Evolutionary conservation across 2,113 vertebrate species (phyloP).

Genomic region (Catagonus wagneri): DNA sequence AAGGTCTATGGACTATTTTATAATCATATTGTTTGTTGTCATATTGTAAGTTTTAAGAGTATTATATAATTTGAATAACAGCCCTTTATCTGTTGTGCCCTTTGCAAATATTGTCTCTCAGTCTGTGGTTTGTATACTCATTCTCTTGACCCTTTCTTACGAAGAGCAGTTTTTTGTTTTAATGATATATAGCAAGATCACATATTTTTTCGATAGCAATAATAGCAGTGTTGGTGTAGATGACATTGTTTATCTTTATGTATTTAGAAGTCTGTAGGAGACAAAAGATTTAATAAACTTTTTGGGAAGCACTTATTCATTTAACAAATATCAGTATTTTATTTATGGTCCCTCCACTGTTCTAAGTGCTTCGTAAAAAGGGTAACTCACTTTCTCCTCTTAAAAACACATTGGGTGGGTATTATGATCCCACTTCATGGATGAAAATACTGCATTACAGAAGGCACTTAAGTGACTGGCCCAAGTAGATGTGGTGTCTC

Average conservation of each 20-base stretch:
- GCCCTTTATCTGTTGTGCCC: neutral
- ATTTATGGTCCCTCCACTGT: neutral
- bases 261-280: neutral
- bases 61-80: neutral
- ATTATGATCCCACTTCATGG: neutral
- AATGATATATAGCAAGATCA: neutral
- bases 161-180: neutral
- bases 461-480: neutral
- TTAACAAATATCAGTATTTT: neutral
- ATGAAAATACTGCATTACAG: neutral
- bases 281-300: neutral
- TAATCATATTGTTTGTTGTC: neutral
- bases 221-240: neutral
- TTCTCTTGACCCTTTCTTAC: neutral
- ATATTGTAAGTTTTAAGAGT: neutral
- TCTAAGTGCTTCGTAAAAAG: neutral
- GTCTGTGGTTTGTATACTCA: neutral
- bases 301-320: neutral
- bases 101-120: neutral
- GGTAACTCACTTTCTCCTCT: too few relatives aligned
- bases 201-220: neutral
- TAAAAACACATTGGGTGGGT: neutral
- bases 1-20: neutral
- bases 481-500: rapidly evolving
- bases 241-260: neutral